Evolutionary conservation across 2,888 invertebrate species (phyloP).

Genomic region (Lithosia quadra): DNA sequence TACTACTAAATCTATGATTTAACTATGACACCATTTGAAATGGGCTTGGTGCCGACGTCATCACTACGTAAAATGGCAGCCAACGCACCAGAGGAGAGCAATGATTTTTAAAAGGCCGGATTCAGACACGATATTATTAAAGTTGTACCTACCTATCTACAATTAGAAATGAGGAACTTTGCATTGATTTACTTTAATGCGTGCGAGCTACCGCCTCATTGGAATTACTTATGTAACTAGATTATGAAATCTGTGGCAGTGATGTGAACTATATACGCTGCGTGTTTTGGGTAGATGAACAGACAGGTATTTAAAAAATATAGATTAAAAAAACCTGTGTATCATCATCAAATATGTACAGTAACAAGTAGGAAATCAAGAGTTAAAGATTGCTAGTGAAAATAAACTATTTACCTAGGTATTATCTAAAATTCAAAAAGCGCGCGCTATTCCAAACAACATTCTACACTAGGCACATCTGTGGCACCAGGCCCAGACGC

Average conservation of each 20-base stretch:
- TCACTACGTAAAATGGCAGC: conserved; percentile 38
- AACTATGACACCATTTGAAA: not conserved
- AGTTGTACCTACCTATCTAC: conserved; percentile 21
- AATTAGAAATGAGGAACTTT: conserved; percentile 44
- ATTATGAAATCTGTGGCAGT: conserved; percentile 35
- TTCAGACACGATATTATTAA: conserved; percentile 28
- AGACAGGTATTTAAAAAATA: not conserved
- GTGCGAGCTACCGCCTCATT: conserved; percentile 31
- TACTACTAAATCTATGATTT: not conserved
- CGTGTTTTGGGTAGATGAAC: conserved; percentile 30
- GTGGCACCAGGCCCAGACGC: conserved; percentile 49
- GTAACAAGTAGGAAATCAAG: too few relatives aligned
- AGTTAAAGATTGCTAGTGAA: too few relatives aligned
- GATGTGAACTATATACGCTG: conserved; percentile 42
- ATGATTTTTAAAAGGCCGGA: conserved; percentile 37
- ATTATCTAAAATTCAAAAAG: conserved; percentile 31
- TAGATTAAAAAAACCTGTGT: too few relatives aligned
- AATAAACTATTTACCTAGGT: not conserved
- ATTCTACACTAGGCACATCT: conserved; percentile 44
- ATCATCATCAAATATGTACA: too few relatives aligned
- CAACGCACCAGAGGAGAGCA: conserved; percentile 25
- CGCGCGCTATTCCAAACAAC: conserved; percentile 31
- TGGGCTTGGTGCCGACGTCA: conserved; percentile 35
- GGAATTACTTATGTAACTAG: conserved; percentile 38
- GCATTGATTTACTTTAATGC: conserved; percentile 27